Conservation (phyloP, 2,797 vertebrate genomes). For the Sebastes cheni region DNA sequence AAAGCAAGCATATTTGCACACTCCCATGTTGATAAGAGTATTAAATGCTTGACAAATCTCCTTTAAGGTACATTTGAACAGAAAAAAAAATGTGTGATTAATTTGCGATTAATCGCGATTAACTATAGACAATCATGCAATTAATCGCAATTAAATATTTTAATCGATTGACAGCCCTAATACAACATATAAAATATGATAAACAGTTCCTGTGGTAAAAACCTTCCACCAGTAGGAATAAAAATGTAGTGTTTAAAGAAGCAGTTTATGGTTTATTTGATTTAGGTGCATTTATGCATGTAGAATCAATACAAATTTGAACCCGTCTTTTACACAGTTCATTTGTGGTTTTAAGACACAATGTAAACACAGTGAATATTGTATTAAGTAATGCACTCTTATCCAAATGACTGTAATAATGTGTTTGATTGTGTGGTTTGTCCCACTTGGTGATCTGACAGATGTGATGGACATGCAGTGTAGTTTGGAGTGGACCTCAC, state of each 20-base stretch:
- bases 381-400: neutral
- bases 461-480: constrained; percentile 52
- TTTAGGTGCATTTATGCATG: neutral
- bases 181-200: neutral
- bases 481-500: constrained; percentile 56
- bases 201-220: neutral
- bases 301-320: neutral
- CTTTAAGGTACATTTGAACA: too few species aligned
- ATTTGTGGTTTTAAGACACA: neutral
- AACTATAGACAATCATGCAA: too few species aligned
- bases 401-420: constrained; percentile 12
- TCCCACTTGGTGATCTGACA: constrained; percentile 52
- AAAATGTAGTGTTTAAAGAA: neutral
- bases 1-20: too few species aligned
- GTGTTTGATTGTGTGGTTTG: constrained; percentile 37
- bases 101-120: too few species aligned
- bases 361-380: neutral
- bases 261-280: neutral
- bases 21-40: too few species aligned
- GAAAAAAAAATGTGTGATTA: too few species aligned
- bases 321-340: neutral
- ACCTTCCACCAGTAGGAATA: neutral
- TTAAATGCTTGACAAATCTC: too few species aligned
- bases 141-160: too few species aligned
- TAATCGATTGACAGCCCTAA: too few species aligned